Percentiles rank a stretch among this genome's conserved stretches.
Evolutionary conservation across 2,113 vertebrate genomes (phyloP).

Genomic region (Silurus asotus): DNA sequence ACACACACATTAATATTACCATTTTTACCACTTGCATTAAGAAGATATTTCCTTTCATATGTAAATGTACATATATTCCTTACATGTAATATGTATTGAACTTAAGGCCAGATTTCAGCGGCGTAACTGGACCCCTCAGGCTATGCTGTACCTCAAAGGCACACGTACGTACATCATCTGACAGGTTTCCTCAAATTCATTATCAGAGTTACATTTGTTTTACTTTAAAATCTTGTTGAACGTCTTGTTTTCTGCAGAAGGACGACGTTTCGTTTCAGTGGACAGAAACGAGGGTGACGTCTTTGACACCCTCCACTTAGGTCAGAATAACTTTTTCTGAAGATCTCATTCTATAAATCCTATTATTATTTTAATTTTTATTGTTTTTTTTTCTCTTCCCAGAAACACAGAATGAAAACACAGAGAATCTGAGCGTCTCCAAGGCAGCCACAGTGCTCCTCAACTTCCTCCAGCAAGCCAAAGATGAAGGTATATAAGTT

Average conservation of each 20-base stretch:
- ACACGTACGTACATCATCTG: conserved; percentile 80
- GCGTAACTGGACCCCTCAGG: conserved; percentile 95
- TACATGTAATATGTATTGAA: not conserved
- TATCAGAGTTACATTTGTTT: not conserved
- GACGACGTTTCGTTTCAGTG: conserved; percentile 86
- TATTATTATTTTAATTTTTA: too few species aligned
- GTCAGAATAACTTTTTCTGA: conserved; percentile 60
- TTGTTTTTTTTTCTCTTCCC: conserved; percentile 15
- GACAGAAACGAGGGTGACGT: conserved; percentile 80
- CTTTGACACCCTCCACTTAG: conserved; percentile 77
- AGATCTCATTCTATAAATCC: not conserved
- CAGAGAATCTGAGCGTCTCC: conserved; percentile 77
- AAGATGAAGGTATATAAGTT: conserved; percentile 73
- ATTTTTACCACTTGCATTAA: not conserved
- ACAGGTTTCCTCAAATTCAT: not conserved
- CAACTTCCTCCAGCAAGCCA: conserved; percentile 75
- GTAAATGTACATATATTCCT: too few species aligned
- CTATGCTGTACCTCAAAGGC: conserved; percentile 95
- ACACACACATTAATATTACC: not conserved
- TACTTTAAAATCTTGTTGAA: not conserved
- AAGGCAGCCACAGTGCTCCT: conserved; percentile 80
- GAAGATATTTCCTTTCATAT: not conserved
- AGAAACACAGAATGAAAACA: conserved; percentile 85
- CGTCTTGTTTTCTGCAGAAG: conserved; percentile 74
- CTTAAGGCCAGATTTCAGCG: conserved; percentile 79